phyloP scores from a whole-genome alignment of 1,140 invertebrate genomes.

The Drosophila prosaltans region DNA sequence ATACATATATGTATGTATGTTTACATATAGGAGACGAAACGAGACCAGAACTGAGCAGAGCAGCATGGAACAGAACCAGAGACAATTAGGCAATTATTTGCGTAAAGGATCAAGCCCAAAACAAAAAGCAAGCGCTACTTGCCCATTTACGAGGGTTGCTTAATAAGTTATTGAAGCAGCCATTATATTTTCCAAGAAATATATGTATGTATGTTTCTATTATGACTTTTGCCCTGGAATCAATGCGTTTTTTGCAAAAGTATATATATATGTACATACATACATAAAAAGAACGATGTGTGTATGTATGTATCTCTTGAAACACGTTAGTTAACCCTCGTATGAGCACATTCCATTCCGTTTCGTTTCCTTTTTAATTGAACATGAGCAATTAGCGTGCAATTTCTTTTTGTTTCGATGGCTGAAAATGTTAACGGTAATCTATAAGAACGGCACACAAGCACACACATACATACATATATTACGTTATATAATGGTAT shows the following conservation, averaged over 20 bases:
- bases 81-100: conserved; percentile 83
- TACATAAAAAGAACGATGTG: no score
- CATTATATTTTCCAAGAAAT: neutral
- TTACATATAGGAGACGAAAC: conserved; percentile 4
- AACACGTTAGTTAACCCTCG: neutral
- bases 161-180: neutral
- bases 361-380: conserved; percentile 67
- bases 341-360: conserved; percentile 19
- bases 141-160: neutral
- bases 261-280: no score
- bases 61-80: conserved; percentile 62
- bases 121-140: conserved; percentile 59
- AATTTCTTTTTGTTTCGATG: conserved; percentile 62
- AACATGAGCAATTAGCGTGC: conserved; percentile 82
- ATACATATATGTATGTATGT: neutral
- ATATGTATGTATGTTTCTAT: neutral
- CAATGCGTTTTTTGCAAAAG: neutral
- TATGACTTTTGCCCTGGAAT: no score
- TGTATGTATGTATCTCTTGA: no score
- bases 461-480: neutral
- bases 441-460: conserved; percentile 8
- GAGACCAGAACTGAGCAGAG: conserved; percentile 5
- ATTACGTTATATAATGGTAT: conserved; percentile 4
- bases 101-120: conserved; percentile 81
- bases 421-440: conserved; percentile 11